A percentile compares a stretch with the other conserved stretches of the same genome.
These are phyloP conservation scores for Dinomys branickii DNA, from an alignment of 2,113 vertebrate species.

Conservation along the genomic window DNA sequence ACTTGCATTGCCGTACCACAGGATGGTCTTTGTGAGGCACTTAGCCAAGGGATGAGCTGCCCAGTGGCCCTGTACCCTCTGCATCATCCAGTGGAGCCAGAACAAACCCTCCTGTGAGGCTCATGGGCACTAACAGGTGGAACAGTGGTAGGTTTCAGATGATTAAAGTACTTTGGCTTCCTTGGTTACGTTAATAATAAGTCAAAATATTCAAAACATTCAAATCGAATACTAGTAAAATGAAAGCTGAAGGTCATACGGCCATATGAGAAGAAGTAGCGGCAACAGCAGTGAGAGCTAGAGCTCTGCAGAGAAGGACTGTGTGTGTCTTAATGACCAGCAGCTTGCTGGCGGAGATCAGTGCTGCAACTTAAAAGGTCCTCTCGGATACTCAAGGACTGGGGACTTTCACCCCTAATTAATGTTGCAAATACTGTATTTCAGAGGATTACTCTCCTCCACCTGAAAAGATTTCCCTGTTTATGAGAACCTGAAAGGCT, in stretches of 20 bases:
- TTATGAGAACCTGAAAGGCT: not conserved
- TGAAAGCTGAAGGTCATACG: not conserved
- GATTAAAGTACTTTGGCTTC: not conserved
- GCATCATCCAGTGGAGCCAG: not conserved
- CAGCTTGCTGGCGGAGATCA: too few relatives aligned
- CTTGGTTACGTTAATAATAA: not conserved
- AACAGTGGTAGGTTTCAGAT: not conserved
- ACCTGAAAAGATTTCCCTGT: not conserved
- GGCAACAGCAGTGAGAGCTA: not conserved
- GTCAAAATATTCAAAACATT: not conserved
- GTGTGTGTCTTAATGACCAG: not conserved
- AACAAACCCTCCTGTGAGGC: not conserved
- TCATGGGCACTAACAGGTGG: not conserved
- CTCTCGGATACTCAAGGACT: not conserved
- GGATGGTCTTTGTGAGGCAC: not conserved
- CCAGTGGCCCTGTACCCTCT: not conserved
- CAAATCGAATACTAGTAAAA: not conserved
- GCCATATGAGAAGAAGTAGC: not conserved
- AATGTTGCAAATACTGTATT: not conserved
- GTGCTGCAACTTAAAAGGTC: not conserved
- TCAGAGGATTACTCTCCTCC: not conserved
- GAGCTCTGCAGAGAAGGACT: not conserved
- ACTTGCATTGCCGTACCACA: not conserved
- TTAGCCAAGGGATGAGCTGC: not conserved
- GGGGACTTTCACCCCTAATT: not conserved